A percentile compares a stretch with the other conserved stretches of the same genome.
Conservation (phyloP, 2,797 vertebrate genomes). For the Leontocebus nigricollis region DNA sequence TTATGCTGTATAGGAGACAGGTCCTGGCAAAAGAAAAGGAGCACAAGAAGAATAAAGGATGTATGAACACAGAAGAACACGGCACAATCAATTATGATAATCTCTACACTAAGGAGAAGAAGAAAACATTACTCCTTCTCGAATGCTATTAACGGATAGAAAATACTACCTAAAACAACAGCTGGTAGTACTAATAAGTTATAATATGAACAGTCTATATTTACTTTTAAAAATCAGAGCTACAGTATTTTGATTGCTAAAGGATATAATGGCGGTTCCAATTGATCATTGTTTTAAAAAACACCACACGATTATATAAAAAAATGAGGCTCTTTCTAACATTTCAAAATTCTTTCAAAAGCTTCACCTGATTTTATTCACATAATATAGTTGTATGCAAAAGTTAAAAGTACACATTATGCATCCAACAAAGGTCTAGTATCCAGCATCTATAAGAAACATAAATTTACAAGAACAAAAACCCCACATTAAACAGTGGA, state of each 20-base stretch:
- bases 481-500: background rate
- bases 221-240: background rate
- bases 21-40: background rate
- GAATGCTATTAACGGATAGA: background rate
- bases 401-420: background rate
- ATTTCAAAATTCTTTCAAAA: background rate
- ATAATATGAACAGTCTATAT: background rate
- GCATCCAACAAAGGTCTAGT: background rate
- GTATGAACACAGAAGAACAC: background rate
- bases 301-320: background rate
- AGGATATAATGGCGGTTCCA: background rate
- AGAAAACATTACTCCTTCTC: background rate
- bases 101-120: background rate
- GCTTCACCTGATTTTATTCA: background rate
- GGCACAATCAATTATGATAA: background rate
- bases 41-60: background rate
- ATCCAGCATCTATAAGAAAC: background rate
- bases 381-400: background rate
- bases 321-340: background rate
- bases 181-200: background rate
- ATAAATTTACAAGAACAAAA: background rate
- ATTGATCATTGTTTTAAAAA: conserved; percentile 20
- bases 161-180: background rate
- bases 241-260: background rate
- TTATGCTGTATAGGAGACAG: background rate